phyloP scores from a whole-genome alignment of 2,888 invertebrate genomes.

The Patella ulyssiponensis region DNA sequence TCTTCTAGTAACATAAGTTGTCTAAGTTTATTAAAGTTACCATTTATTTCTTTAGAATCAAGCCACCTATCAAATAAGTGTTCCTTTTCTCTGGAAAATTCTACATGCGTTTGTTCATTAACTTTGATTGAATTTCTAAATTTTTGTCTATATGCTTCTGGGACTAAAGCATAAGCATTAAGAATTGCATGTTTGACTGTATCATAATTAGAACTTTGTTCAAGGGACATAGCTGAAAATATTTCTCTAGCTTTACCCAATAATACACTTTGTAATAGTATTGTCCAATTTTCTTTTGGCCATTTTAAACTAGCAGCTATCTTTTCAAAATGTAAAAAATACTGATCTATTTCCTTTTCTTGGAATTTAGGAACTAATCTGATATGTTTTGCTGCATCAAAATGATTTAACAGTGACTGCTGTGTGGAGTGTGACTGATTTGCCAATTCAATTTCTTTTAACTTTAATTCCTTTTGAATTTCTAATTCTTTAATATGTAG shows the following conservation, averaged over 20 bases:
- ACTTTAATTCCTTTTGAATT: neutral
- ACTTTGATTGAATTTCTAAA: constrained; percentile 27
- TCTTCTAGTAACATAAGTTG: constrained; percentile 30
- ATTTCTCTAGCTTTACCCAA: constrained; percentile 32
- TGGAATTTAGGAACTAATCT: constrained; percentile 29
- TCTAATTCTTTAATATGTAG: neutral
- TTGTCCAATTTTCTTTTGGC: constrained; percentile 33
- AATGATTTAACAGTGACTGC: neutral
- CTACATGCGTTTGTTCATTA: constrained; percentile 31
- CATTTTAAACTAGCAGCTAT: constrained; percentile 30
- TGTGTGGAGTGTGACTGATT: neutral
- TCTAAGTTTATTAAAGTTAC: constrained; percentile 27
- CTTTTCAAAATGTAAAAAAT: constrained; percentile 35
- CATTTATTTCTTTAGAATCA: neutral
- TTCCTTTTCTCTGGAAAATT: constrained; percentile 36
- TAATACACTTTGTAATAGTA: constrained; percentile 35
- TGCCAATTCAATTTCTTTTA: neutral
- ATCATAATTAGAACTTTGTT: constrained; percentile 29
- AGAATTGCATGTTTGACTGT: constrained; percentile 33
- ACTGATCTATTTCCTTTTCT: constrained; percentile 32
- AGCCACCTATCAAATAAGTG: constrained; percentile 29
- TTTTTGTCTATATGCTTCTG: constrained; percentile 34
- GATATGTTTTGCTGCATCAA: constrained; percentile 20
- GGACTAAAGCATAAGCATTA: constrained; percentile 36
- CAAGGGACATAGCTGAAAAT: constrained; percentile 19